Base-by-base conservation (phyloP, 2,797 vertebrate genomes). In the Eremophila alpestris region DNA sequence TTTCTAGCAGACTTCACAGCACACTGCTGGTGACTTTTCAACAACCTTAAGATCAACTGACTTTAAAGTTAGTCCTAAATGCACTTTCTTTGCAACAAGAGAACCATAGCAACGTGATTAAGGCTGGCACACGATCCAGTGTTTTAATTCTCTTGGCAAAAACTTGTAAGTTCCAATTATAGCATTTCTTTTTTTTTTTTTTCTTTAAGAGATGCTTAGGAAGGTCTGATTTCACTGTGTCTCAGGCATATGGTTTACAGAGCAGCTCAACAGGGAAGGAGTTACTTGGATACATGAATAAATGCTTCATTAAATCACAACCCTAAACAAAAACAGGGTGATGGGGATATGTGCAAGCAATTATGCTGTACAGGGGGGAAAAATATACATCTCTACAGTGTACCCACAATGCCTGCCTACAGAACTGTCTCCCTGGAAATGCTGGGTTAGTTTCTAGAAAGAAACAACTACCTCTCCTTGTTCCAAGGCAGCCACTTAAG, bases 51-150 rank as follows among this genome's bases (percentile, higher is more conserved):
- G 73, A 93, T 46, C 49, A 83, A 82, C 40, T 59, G 83, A 94
- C 76, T 85, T 83, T 56, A 55, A 95, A 96, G 84, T 81, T 58
- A 91, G 46, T 83, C 73, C 87, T 90, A 94, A 93, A 91, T 16
- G 32, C 68, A 68, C 91, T 88, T 84, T 90, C 85, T 58, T 24
- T 94, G 94, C 89, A 45, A 96, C 79, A 94, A 68, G 91, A 96
- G 87, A 96, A 93, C 91, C 95, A 94, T 88, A 91, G 94, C 93
- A 96, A 94, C 93, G 4, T 46, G 84, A 93, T 91, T 93, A 93
- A 91, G 89, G 58, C 79, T 97, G 94, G 92, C 89, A 93, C 71
- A 74, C 41, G 7, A 93, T 74, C 59, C 89, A 83, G 40, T 63
- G 78, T 81, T 94, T 91, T 92, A 91, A 85, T 89, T 95, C 85